These are phyloP conservation scores for Craterocephalus amniculus DNA, from an alignment of 2,797 vertebrate species.

Conservation along the genomic window DNA sequence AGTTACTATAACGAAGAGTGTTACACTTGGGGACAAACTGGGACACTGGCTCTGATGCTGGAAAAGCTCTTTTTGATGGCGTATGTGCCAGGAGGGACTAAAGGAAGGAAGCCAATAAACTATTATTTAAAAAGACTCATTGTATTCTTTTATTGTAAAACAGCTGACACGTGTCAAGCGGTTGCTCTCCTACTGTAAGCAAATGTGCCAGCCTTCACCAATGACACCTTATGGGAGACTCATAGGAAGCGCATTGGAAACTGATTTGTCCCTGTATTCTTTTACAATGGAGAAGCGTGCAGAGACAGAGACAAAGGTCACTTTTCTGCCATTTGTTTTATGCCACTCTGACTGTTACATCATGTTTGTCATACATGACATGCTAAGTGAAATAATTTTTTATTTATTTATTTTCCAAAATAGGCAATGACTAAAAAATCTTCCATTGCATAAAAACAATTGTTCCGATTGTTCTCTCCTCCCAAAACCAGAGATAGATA, in stretches of 20 bases:
- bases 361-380: not conserved
- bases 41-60: not conserved
- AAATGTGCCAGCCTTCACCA: conserved; percentile 3
- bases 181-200: not conserved
- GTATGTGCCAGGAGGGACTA: not conserved
- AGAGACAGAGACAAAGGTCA: not conserved
- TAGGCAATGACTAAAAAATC: not conserved
- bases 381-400: not conserved
- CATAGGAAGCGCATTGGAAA: not conserved
- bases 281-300: not conserved
- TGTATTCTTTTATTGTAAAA: conserved; percentile 24
- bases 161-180: conserved; percentile 3
- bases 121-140: conserved; percentile 22
- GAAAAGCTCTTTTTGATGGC: not conserved
- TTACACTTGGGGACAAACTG: not conserved
- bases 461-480: conserved; percentile 18
- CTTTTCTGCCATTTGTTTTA: not conserved
- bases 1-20: not conserved
- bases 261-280: not conserved
- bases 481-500: conserved; percentile 42
- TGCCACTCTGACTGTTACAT: not conserved
- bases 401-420: not conserved
- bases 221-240: not conserved
- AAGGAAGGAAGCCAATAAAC: conserved; percentile 10
- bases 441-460: not conserved